Evolutionary conservation across 2,113 vertebrate species (phyloP).

Genomic region (Kryptolebias marmoratus): DNA sequence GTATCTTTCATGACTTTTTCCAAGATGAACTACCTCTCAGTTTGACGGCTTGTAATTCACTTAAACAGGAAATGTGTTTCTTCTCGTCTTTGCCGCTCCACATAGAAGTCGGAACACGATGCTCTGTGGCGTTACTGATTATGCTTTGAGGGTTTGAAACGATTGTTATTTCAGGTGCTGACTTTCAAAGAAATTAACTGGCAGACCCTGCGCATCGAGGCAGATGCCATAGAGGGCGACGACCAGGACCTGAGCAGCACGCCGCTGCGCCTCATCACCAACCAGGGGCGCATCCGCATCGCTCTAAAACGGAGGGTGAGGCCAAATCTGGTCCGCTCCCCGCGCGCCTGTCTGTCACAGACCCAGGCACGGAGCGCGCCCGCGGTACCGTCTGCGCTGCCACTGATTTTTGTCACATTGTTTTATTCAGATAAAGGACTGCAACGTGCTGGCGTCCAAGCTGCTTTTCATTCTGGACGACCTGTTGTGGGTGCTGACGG

Average conservation of each 20-base stretch:
- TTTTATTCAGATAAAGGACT: conserved; percentile 90
- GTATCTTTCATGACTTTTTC: conserved; percentile 14
- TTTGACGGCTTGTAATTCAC: conserved; percentile 9
- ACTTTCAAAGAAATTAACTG: conserved; percentile 98
- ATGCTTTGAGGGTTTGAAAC: not conserved
- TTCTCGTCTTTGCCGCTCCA: not conserved
- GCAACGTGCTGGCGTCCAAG: conserved; percentile 95
- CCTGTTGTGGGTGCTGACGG: conserved; percentile 96
- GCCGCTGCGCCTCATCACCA: conserved; percentile 95
- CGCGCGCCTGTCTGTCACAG: not conserved
- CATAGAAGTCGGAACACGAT: not conserved
- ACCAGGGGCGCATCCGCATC: conserved; percentile 94
- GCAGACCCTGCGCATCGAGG: conserved; percentile 96
- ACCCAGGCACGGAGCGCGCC: not conserved
- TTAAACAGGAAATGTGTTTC: conserved; percentile 22
- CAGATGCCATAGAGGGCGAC: conserved; percentile 91
- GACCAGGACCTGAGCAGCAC: conserved; percentile 91
- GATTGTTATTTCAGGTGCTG: conserved; percentile 85
- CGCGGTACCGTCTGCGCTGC: not conserved
- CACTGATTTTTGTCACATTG: not conserved
- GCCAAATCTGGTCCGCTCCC: not conserved
- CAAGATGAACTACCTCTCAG: conserved; percentile 22
- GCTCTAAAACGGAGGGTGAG: conserved; percentile 95
- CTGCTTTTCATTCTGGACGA: conserved; percentile 96
- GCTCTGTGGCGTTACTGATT: conserved; percentile 2